These are phyloP conservation scores for Cettia cetti DNA, from an alignment of 2,113 vertebrate genomes.

Conservation along the genomic window DNA sequence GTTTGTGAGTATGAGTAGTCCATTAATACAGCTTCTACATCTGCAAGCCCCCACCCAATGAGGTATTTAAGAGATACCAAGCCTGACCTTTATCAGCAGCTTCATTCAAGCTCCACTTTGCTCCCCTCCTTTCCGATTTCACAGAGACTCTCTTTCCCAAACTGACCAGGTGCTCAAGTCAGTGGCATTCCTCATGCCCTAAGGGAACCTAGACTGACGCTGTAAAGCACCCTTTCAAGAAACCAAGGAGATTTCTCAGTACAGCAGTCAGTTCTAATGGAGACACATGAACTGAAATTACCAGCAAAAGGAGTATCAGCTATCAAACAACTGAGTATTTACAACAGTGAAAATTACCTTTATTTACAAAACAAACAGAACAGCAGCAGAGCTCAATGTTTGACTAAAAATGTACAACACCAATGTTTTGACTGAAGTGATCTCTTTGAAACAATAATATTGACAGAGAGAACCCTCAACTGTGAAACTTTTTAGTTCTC, in stretches of 20 bases:
- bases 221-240: neutral
- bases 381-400: neutral
- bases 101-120: neutral
- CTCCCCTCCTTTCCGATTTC: rapidly evolving
- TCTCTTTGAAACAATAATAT: neutral
- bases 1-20: neutral
- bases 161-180: neutral
- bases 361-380: neutral
- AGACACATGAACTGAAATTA: neutral
- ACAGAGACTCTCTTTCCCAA: neutral
- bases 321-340: neutral
- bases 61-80: neutral
- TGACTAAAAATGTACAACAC: neutral
- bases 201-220: neutral
- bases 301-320: neutral
- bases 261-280: neutral
- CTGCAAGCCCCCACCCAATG: neutral
- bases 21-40: neutral
- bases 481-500: neutral
- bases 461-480: neutral
- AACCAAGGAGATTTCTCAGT: neutral
- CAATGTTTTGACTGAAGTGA: neutral
- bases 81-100: neutral
- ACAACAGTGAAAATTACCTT: neutral
- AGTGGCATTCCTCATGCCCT: neutral